phyloP scores from a whole-genome alignment of 2,888 invertebrate genomes.

The Pseudococcus viburni region DNA sequence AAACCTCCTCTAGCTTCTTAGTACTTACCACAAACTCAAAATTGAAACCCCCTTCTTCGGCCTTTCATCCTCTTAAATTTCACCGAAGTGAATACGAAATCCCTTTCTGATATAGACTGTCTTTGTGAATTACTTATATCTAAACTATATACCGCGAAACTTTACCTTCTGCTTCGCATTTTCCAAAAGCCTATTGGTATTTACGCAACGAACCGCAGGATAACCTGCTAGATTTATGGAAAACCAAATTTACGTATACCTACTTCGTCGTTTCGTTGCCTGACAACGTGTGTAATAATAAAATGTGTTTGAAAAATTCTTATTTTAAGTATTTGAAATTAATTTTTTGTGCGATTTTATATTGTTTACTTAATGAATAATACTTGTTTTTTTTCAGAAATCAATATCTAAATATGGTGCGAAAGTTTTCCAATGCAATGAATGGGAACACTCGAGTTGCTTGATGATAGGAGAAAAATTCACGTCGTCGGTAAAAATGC shows the following conservation, averaged over 20 bases:
- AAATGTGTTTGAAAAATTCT: too few species aligned
- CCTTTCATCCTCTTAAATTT: constrained; percentile 62
- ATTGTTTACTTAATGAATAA: too few species aligned
- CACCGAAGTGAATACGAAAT: constrained; percentile 65
- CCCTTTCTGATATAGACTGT: constrained; percentile 66
- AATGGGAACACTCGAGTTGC: too few species aligned
- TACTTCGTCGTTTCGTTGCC: neutral
- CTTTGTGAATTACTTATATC: constrained; percentile 64
- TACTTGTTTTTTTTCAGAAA: too few species aligned
- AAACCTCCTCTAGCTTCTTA: constrained; percentile 66
- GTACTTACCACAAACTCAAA: constrained; percentile 64
- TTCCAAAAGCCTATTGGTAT: constrained; percentile 57
- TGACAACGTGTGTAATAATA: too few species aligned
- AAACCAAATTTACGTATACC: constrained; percentile 27
- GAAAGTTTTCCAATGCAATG: too few species aligned
- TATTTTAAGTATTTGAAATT: too few species aligned
- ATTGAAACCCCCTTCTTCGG: constrained; percentile 63
- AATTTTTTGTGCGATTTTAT: too few species aligned
- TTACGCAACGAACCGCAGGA: constrained; percentile 54
- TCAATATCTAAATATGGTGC: too few species aligned
- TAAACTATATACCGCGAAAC: constrained; percentile 57
- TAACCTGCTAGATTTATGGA: constrained; percentile 40
- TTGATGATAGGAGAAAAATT: too few species aligned
- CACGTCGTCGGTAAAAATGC: too few species aligned
- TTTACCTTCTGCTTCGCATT: constrained; percentile 63